Percentiles rank a stretch among this genome's conserved stretches.
Evolutionary conservation across 1,140 invertebrate species (phyloP).

Genomic region (Piezodorus guildinii): DNA sequence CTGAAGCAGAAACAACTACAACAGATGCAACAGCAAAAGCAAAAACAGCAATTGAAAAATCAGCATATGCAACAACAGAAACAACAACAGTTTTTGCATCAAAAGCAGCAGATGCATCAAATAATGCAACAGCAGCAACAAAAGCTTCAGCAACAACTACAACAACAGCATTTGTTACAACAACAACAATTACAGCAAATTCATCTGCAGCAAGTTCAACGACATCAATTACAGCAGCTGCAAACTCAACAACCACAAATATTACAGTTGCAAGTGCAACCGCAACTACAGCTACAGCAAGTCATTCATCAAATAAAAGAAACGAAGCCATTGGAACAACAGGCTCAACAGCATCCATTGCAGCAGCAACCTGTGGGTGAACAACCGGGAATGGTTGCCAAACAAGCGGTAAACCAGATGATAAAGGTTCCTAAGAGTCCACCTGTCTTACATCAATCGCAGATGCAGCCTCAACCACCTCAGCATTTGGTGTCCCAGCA

Average conservation of each 20-base stretch:
- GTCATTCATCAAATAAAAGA: background rate
- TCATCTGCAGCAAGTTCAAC: background rate
- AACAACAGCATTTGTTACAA: background rate
- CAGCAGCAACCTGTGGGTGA: too few relatives aligned
- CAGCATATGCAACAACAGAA: background rate
- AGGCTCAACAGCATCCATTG: too few relatives aligned
- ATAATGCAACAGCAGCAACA: background rate
- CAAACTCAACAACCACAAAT: background rate
- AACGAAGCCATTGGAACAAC: too few relatives aligned
- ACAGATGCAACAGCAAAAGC: background rate
- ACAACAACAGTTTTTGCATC: conserved; percentile 3
- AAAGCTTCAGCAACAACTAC: background rate
- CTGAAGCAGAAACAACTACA: background rate
- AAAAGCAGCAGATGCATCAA: conserved; percentile 3
- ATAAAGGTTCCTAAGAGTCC: too few relatives aligned
- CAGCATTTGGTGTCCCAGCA: background rate
- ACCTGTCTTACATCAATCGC: too few relatives aligned
- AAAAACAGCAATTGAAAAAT: background rate
- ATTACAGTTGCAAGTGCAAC: background rate
- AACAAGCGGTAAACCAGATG: too few relatives aligned
- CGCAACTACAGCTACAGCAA: background rate
- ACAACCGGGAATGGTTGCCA: too few relatives aligned
- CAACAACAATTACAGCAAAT: background rate
- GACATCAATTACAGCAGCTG: background rate
- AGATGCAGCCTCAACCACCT: background rate